Percentiles rank a stretch among this genome's conserved stretches.
Conservation (phyloP, 2,113 vertebrate genomes). For the Tupaia tana region DNA sequence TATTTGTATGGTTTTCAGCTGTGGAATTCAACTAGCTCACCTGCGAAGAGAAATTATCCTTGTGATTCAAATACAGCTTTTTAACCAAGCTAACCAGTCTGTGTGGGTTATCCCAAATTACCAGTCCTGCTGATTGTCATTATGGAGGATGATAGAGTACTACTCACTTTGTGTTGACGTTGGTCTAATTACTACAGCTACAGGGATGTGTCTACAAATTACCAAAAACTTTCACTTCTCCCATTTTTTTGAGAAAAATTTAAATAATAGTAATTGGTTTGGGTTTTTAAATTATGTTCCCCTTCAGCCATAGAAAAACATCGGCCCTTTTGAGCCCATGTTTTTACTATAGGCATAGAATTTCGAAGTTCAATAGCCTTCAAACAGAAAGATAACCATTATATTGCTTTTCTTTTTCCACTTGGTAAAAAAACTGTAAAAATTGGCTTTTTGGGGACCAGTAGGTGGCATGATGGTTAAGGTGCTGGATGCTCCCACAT, state of each 20-base stretch:
- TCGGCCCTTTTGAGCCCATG: not conserved
- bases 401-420: not conserved
- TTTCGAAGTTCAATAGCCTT: not conserved
- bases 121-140: not conserved
- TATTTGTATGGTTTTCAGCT: not conserved
- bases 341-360: not conserved
- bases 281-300: not conserved
- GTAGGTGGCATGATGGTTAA: no score
- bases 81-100: not conserved
- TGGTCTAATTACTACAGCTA: slow-evolving; percentile 5
- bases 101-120: not conserved
- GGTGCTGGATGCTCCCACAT: no score
- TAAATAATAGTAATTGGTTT: not conserved
- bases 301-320: not conserved
- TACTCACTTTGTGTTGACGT: not conserved
- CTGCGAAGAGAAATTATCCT: not conserved
- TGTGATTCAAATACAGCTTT: not conserved
- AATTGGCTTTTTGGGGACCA: no score
- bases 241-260: slow-evolving; percentile 28
- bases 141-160: not conserved
- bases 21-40: not conserved
- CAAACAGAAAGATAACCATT: not conserved
- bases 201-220: slow-evolving; percentile 14
- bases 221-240: not conserved
- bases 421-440: not conserved